Evolutionary conservation across 2,113 vertebrate genomes (phyloP).

Genomic region (Mirza zaza): DNA sequence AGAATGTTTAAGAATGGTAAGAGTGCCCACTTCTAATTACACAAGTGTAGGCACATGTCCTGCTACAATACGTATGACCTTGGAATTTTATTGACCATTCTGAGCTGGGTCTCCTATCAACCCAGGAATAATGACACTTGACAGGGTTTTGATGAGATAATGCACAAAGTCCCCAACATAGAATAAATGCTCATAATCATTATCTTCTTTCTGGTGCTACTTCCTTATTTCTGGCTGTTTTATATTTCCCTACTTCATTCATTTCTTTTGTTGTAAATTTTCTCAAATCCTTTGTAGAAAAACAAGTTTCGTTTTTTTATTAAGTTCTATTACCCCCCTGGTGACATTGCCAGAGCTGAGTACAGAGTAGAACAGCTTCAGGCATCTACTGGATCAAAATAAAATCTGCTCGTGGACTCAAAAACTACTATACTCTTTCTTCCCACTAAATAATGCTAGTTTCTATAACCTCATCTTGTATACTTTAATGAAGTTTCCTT

Average conservation of each 20-base stretch:
- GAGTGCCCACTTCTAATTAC: not conserved
- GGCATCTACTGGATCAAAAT: constrained; percentile 30
- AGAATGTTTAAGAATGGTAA: not conserved
- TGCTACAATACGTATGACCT: not conserved
- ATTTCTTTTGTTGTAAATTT: not conserved
- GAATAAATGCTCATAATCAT: not conserved
- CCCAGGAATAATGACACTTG: not conserved
- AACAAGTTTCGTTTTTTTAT: not conserved
- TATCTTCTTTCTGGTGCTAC: not conserved
- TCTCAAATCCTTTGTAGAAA: constrained; percentile 16
- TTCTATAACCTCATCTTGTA: not conserved
- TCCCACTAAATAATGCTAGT: constrained; percentile 22
- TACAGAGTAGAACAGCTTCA: not conserved
- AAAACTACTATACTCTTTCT: constrained; percentile 12
- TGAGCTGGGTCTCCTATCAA: not conserved
- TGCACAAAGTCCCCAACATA: not conserved
- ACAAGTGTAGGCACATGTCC: not conserved
- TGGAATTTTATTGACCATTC: not conserved
- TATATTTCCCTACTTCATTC: not conserved
- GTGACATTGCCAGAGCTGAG: not conserved
- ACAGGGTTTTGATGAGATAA: not conserved
- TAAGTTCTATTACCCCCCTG: not conserved
- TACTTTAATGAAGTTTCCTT: constrained; percentile 28
- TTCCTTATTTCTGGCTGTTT: not conserved
- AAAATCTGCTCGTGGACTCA: constrained; percentile 24